Evolutionary conservation across 2,797 vertebrate species (phyloP), one percentile per base, ranked within the genome.

Genomic region (Galago senegalensis): DNA sequence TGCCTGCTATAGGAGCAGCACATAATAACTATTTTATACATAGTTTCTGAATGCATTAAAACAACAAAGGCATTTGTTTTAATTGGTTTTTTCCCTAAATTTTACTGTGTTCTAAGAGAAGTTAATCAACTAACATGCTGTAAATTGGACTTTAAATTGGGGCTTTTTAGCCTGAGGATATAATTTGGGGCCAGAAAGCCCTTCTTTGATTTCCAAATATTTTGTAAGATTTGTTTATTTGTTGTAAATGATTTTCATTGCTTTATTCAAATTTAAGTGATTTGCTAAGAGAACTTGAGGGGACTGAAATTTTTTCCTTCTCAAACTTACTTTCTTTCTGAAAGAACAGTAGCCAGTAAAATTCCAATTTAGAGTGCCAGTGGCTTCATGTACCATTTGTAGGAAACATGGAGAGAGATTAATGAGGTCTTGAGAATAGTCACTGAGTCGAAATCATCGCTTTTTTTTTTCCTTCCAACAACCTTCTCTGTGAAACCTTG

Each of bases 401-500:
- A 0, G 63, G 53, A 93, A 95, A 93, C 63, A 83, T 0, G 27
- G 46, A 65, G 60, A 65, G 60, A 91, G 79, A 80, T 93, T 93
- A 94, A 96, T 63, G 77, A 96, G 25, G 49, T 96, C 84, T 82
- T 85, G 40, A 91, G 87, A 97, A 75, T 2, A 80, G 76, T 73
- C 61, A 56, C 89, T 63, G 63, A 81, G 69, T 83, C 89, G 63
- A 96, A 95, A 96, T 89, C 70, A 14, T 53, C 49, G 14, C 14
- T 53, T 53, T 56, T 25, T 53, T 94, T 91, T n/a, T 0, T 16
- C 89, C 69, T 93, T 89, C 72, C 21, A 85, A 89, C 27, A 89
- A 67, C 17, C 31, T 93, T 87, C 86, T 97, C n/a, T 95, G 86
- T 81, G 86, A 96, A 95, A 87, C 18, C 73, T 79, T 96, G 58